Evolutionary conservation across 2,888 invertebrate species (phyloP), one percentile per base, ranked within the genome.

Genomic region (Agrilus cyanescens): DNA sequence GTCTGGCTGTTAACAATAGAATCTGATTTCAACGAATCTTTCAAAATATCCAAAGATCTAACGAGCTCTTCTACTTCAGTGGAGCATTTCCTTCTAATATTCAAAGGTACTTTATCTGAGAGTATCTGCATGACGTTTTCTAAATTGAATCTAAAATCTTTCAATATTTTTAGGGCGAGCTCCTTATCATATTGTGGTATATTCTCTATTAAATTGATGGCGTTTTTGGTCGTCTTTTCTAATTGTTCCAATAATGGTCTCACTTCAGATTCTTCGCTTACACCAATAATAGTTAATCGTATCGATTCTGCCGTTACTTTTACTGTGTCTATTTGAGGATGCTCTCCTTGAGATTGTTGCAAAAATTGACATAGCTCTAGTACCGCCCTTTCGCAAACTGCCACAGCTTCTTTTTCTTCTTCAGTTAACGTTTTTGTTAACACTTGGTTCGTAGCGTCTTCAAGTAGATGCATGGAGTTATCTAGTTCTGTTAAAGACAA

Each of bases 151-250:
- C 25, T 25, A 10, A 25, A 25, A 10, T 25, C 25, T 25, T 25
- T 25, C 10, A 25, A 25, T 8, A 25, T 25, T 25, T 25, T 25
- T 25, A 25, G 4, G 8, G 14, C 14, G 2, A 33, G n/a, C n/a
- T 14, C 14, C 8, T 37, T 18, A 12, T 16, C 18, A 20, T 45
- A 44, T 18, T 43, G 44, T 6, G 59, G 56, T 37, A 65, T 59
- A 30, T 57, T 56, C 49, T 66, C 66, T 39, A 64, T 53, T 32
- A 66, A 46, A 51, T 66, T 66, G 5, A 66, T 58, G 4, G 60
- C 62, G 48, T 66, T 66, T 41, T 65, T 66, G 10, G 58, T 56
- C 2, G 61, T 58, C 50, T 65, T 60, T 49, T 66, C 66, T 13
- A 65, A 48, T 25, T 57, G 57, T 53, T 65, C 65, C 44, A 65